Evolutionary conservation across 2,113 vertebrate genomes (phyloP), one percentile per base, ranked within the genome.

Genomic region (Cheirogaleus medius): DNA sequence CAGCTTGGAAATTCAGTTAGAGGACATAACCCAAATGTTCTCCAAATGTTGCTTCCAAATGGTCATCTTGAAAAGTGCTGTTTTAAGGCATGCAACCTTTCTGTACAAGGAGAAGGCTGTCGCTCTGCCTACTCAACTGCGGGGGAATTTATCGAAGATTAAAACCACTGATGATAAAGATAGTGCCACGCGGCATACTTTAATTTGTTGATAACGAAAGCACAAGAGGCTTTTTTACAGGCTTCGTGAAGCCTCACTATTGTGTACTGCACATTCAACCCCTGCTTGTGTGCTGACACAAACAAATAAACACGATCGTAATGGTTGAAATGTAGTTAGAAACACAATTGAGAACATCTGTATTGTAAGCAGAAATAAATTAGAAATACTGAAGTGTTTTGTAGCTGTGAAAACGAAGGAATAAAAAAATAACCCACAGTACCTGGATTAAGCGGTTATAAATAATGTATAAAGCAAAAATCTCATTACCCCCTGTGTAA

Each of bases 1-100:
- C 98, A 98, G 99, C 99, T 99, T 99, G 99, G 98, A 99, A 99
- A 99, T 99, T 99, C 99, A 98, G 99, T 99, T 99, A 98, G 98
- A 99, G 99, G 99, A 99, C 99, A 99, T 98, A 98, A 99, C 98
- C 99, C 98, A 99, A 99, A 99, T 99, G 99, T 99, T 99, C 99
- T 96, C 99, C 99, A 99, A 99, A 99, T 99, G 99, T 98, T 98
- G 98, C 98, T 99, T 99, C 99, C 98, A 99, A 99, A 99, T 98
- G 98, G 98, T 98, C 98, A 98, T 96, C 98, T 98, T 98, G 97
- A 98, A 98, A 98, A 99, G 98, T 94, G 96, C 96, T 92, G 95
- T 97, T 98, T 98, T 95, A 98, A 98, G 98, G 96, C 95, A 94
- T 97, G 97, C 98, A 98, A 98, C 96, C 98, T 98, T 98, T 98